Base-by-base conservation (phyloP, 2,113 vertebrate species). In the Bostrychus sinensis region DNA sequence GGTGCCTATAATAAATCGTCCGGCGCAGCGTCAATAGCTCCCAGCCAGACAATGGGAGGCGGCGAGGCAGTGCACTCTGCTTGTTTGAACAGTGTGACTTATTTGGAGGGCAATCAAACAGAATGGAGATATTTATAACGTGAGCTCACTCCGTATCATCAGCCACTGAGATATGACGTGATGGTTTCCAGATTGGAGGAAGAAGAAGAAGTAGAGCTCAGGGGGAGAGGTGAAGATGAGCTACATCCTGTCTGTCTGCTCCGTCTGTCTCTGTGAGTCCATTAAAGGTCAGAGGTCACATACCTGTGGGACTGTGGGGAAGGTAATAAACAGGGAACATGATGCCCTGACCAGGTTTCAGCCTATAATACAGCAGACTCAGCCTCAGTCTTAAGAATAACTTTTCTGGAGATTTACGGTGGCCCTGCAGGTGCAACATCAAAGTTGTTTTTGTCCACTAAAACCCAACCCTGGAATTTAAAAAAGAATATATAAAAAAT, bases 61-160 rank as follows among this genome's bases (percentile, higher is more conserved):
- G 56, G 82, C 25, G 56, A 68, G 74, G 84, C 72, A n/a, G 56
- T 9, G 64, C 60, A 82, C 65, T 37, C 22, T 57, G 77, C 86
- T 88, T 86, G 85, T 90, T 89, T 88, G 82, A 90, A 89, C 85
- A 86, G 68, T 70, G 72, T 84, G 83, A 88, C 88, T 88, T 86
- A 90, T 89, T 90, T 86, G 85, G 80, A 85, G 73, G 69, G 70
- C 77, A 85, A 90, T 88, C 83, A 89, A 81, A 83, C 78, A 76
- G 74, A 73, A 72, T 66, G 51, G 73, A 73, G 85, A 84, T 90
- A 85, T 88, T 88, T 83, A 80, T 79, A 79, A 84, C 42, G 82
- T 89, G 83, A 83, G 80, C 80, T 87, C 77, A 86, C 79, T 62
- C 78, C 67, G 56, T 84, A 83, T 78, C 81, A 62, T 17, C 69